A percentile compares a stretch with the other conserved stretches of the same genome.
Conservation (phyloP, 2,113 vertebrate species). For the Cygnus buccinator region DNA sequence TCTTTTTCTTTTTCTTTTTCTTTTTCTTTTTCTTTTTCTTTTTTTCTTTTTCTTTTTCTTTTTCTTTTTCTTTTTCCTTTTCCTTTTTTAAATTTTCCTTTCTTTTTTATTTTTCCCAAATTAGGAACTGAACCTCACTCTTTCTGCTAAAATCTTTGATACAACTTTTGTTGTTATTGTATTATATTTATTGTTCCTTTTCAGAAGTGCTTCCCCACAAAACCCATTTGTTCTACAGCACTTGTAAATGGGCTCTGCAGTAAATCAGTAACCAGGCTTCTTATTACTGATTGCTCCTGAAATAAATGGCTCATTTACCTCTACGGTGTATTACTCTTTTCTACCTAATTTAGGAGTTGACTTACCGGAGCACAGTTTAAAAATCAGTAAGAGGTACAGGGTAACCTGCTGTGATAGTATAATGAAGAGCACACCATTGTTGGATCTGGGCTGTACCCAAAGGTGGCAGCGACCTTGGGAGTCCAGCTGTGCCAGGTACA, state of each 20-base stretch:
- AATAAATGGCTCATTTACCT: constrained; percentile 21
- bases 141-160: background rate
- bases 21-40: no score
- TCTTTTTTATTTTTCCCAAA: no score
- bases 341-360: background rate
- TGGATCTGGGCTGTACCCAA: background rate
- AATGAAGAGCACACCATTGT: background rate
- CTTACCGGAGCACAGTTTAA: background rate
- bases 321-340: background rate
- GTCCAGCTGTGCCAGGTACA: background rate
- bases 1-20: accelerated
- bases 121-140: background rate
- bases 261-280: constrained; percentile 38
- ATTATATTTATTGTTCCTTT: background rate
- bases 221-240: background rate
- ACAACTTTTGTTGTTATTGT: background rate
- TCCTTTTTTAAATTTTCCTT: no score
- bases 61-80: no score
- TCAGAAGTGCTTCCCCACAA: background rate
- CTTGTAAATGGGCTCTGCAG: background rate
- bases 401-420: background rate
- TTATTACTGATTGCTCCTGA: background rate
- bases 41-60: no score
- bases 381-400: background rate
- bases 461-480: background rate